Percentiles rank a stretch among this genome's conserved stretches.
phyloP scores from a whole-genome alignment of 35 echinoderm and acorn worm genomes.

The Apostichopus parvimensis region DNA sequence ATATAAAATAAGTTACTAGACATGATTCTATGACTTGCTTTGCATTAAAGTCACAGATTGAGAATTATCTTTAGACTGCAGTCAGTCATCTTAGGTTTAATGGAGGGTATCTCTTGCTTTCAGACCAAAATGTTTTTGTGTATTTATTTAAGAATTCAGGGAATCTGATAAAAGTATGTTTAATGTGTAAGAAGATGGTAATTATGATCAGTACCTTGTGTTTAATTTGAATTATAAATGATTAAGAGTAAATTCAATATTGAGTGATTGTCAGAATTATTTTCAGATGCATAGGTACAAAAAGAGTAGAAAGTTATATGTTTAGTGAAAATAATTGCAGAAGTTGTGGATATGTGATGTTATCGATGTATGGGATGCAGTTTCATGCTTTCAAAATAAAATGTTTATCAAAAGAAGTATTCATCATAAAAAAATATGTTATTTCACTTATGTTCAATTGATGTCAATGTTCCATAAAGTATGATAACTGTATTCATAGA shows the following conservation, averaged over 20 bases:
- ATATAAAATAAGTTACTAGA: too few relatives aligned
- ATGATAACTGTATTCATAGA: neutral
- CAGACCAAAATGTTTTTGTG: neutral
- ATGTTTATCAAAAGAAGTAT: neutral
- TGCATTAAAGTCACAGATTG: too few relatives aligned
- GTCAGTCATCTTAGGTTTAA: too few relatives aligned
- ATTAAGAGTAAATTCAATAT: neutral
- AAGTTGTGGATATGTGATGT: neutral
- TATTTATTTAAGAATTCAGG: neutral
- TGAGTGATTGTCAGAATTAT: neutral
- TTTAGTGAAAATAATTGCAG: neutral
- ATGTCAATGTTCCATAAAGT: neutral
- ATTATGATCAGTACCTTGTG: neutral
- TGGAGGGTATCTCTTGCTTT: too few relatives aligned
- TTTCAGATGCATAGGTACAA: neutral
- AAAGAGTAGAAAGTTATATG: neutral
- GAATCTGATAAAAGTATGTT: neutral
- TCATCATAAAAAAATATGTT: neutral
- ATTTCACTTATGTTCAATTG: neutral
- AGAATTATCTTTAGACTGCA: too few relatives aligned
- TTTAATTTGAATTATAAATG: neutral
- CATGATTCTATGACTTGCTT: too few relatives aligned
- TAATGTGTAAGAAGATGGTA: neutral
- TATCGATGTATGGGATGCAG: neutral
- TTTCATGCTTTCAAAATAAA: neutral